These are phyloP conservation scores for Microcaecilia unicolor DNA, from an alignment of 2,797 vertebrate genomes.

Conservation along the genomic window DNA sequence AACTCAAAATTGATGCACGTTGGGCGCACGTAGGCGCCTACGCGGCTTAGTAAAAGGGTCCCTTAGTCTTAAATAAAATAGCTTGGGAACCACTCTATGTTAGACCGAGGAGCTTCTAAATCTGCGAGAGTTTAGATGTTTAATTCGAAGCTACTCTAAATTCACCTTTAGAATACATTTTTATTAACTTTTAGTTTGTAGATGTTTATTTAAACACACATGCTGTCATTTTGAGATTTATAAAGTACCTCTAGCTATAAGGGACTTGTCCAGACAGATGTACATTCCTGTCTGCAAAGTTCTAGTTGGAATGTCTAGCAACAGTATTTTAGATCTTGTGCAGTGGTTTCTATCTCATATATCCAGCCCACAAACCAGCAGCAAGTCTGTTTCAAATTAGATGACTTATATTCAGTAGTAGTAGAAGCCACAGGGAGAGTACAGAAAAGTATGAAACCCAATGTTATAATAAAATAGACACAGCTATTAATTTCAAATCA, in stretches of 20 bases:
- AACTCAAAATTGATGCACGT: too few relatives aligned
- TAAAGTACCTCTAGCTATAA: constrained; percentile 39
- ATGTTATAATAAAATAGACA: neutral
- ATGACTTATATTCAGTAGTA: constrained; percentile 30
- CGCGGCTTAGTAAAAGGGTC: too few relatives aligned
- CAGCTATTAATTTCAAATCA: neutral
- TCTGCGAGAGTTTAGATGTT: too few relatives aligned
- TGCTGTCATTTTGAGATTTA: constrained; percentile 36
- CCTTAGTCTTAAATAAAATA: too few relatives aligned
- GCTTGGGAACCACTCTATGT: too few relatives aligned
- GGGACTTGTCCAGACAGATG: constrained; percentile 58
- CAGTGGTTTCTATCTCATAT: constrained; percentile 46
- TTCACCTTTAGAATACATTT: too few relatives aligned
- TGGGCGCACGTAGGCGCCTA: too few relatives aligned
- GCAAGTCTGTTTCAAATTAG: constrained; percentile 55
- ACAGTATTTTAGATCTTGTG: constrained; percentile 48
- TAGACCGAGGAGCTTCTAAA: too few relatives aligned
- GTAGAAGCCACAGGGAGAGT: constrained; percentile 20
- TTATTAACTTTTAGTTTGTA: too few relatives aligned
- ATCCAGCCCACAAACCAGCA: constrained; percentile 44
- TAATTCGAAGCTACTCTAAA: too few relatives aligned
- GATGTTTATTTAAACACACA: too few relatives aligned
- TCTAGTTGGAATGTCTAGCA: constrained; percentile 61
- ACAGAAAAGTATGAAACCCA: neutral
- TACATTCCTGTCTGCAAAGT: constrained; percentile 63